phyloP scores from a whole-genome alignment of 2,888 invertebrate genomes.

The Syrphus vitripennis region DNA sequence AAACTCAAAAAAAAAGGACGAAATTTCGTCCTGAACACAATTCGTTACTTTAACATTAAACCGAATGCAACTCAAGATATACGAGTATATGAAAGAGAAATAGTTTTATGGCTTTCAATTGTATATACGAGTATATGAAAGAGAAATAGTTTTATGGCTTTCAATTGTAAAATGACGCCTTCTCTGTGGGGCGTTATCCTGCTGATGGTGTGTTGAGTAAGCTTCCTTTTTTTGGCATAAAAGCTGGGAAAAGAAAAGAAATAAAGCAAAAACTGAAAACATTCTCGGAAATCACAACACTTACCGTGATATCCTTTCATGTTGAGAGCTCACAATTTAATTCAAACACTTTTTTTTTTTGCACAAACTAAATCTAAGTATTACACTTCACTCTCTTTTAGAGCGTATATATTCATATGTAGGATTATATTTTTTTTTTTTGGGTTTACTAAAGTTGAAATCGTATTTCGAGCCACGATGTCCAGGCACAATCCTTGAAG shows the following conservation, averaged over 20 bases:
- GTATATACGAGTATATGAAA: conserved; percentile 48
- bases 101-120: conserved; percentile 76
- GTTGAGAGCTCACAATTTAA: conserved; percentile 61
- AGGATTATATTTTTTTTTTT: not conserved
- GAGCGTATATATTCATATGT: not conserved
- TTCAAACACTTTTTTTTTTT: conserved; percentile 45
- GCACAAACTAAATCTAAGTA: conserved; percentile 9
- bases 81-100: conserved; percentile 61
- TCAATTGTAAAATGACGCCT: conserved; percentile 74
- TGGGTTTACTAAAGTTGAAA: conserved; percentile 73
- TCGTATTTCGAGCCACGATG: conserved; percentile 82
- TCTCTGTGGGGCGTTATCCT: conserved; percentile 45
- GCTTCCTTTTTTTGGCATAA: not conserved
- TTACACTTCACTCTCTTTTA: conserved; percentile 11
- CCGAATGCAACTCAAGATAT: not conserved
- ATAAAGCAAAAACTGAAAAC: conserved; percentile 13
- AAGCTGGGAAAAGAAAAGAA: not conserved
- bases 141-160: conserved; percentile 76
- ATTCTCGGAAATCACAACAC: conserved; percentile 64
- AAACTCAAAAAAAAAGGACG: conserved; percentile 25
- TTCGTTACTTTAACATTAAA: conserved; percentile 40
- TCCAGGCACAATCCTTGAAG: conserved; percentile 81
- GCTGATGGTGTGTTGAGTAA: not conserved
- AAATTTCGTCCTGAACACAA: conserved; percentile 34
- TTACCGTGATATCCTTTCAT: conserved; percentile 66